These are phyloP conservation scores for Pomatorhinus ruficollis DNA, from an alignment of 2,113 vertebrate species.

Conservation along the genomic window DNA sequence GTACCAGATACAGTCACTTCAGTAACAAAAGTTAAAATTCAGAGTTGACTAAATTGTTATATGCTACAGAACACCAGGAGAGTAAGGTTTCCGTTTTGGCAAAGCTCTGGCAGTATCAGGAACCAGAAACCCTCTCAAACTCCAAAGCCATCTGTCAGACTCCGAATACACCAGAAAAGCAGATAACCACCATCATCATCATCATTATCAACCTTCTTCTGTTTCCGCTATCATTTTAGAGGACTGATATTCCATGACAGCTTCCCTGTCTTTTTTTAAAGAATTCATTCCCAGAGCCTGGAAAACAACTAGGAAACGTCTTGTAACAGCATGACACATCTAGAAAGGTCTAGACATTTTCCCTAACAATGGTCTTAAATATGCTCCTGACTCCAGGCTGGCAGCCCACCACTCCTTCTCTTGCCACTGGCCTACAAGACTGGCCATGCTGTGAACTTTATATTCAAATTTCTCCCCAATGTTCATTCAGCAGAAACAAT, in stretches of 20 bases:
- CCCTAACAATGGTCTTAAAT: neutral
- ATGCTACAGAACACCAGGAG: neutral
- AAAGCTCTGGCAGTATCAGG: neutral
- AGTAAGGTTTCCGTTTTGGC: neutral
- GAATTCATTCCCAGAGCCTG: neutral
- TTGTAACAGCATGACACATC: accelerated
- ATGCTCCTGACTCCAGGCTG: neutral
- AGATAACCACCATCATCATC: neutral
- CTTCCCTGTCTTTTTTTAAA: neutral
- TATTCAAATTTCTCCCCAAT: neutral
- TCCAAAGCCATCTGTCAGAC: neutral
- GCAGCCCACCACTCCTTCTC: neutral
- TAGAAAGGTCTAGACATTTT: neutral
- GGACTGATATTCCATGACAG: neutral
- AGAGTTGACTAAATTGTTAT: neutral
- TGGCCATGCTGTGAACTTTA: neutral
- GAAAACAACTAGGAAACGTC: neutral
- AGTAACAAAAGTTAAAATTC: neutral
- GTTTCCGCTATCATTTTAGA: neutral
- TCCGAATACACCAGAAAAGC: neutral
- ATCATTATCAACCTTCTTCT: neutral
- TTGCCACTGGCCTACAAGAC: neutral
- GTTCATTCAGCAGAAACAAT: neutral
- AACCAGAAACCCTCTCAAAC: neutral
- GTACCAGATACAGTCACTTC: neutral